Percentiles rank a stretch among this genome's conserved stretches.
Evolutionary conservation across 2,888 invertebrate genomes (phyloP).

Genomic region (Peribatodes rhomboidaria): DNA sequence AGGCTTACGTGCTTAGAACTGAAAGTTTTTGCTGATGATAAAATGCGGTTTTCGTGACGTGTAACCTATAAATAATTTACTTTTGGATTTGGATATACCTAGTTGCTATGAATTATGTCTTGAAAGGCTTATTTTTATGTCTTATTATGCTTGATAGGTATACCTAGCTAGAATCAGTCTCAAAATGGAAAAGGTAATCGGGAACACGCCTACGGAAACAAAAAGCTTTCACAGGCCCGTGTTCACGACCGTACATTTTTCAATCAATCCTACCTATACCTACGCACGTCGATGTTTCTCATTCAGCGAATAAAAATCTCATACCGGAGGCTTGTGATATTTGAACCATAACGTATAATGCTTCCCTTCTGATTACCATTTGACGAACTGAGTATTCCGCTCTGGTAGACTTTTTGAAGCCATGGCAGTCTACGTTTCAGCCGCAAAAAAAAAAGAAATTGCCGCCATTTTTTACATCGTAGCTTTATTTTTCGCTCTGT

Average conservation of each 20-base stretch:
- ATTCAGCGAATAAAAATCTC: slow-evolving; percentile 72
- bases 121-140: background rate
- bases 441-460: slow-evolving; percentile 69
- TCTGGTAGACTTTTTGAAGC: slow-evolving; percentile 80
- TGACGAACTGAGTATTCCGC: slow-evolving; percentile 82
- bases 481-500: slow-evolving; percentile 54
- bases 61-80: slow-evolving; percentile 30
- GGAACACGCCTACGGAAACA: slow-evolving; percentile 20
- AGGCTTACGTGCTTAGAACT: slow-evolving; percentile 68
- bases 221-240: slow-evolving; percentile 28
- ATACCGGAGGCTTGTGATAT: slow-evolving; percentile 77
- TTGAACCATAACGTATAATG: slow-evolving; percentile 82
- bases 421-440: slow-evolving; percentile 64
- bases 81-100: slow-evolving; percentile 5
- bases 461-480: slow-evolving; percentile 64
- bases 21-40: slow-evolving; percentile 63
- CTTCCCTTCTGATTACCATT: slow-evolving; percentile 82
- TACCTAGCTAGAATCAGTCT: background rate
- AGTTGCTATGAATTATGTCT: slow-evolving; percentile 1
- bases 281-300: slow-evolving; percentile 62
- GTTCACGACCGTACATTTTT: slow-evolving; percentile 43
- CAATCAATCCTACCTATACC: slow-evolving; percentile 62
- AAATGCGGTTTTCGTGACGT: slow-evolving; percentile 59
- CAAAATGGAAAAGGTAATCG: slow-evolving; percentile 24
- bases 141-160: background rate